Evolutionary conservation across 2,113 vertebrate genomes (phyloP).

Genomic region (Centrocercus urophasianus): DNA sequence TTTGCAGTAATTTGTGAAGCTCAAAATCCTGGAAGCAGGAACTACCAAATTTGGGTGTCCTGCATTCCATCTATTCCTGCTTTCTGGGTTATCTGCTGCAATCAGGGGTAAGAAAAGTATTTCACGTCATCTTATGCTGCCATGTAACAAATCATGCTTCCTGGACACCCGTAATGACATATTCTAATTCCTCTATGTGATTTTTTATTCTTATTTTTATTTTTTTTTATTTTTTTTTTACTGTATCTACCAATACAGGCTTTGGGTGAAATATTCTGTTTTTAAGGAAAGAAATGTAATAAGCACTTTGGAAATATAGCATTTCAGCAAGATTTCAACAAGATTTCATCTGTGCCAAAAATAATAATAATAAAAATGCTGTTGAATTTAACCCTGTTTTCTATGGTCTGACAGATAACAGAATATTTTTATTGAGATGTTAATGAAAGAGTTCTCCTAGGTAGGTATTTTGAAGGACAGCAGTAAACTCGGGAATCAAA

Average conservation of each 20-base stretch:
- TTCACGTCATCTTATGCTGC: neutral
- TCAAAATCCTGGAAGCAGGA: conserved; percentile 1
- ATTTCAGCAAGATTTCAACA: neutral
- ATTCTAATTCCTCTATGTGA: neutral
- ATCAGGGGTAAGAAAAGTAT: neutral
- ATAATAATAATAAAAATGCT: neutral
- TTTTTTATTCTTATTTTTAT: neutral
- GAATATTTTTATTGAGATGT: neutral
- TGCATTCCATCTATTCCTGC: neutral
- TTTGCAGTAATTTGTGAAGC: neutral
- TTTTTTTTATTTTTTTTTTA: neutral
- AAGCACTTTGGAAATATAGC: neutral
- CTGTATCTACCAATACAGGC: neutral
- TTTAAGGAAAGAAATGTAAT: neutral
- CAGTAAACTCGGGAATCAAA: neutral
- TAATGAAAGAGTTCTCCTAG: neutral
- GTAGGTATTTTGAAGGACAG: neutral
- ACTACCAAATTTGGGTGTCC: conserved; percentile 27
- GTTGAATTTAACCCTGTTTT: neutral
- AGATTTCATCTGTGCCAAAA: neutral
- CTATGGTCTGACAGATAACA: neutral
- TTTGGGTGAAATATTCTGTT: neutral
- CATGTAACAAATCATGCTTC: neutral
- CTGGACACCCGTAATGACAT: neutral
- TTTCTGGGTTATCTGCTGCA: neutral